A percentile compares a stretch with the other conserved stretches of the same genome.
Conservation (phyloP, 2,888 invertebrate genomes). For the Latrodectus hesperus region DNA sequence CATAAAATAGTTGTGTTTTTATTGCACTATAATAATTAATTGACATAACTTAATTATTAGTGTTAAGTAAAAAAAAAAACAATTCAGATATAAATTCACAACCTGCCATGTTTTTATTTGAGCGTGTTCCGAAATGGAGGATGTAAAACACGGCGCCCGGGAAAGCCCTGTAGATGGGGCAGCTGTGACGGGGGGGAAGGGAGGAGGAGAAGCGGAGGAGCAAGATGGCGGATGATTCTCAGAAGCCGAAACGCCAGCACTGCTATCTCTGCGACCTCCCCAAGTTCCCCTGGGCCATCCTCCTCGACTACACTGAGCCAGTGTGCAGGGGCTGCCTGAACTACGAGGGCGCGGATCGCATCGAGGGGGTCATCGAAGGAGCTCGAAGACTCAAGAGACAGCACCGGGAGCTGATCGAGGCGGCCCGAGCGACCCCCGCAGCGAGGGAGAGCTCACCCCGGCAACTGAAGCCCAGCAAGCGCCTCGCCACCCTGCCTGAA, state of each 20-base stretch:
- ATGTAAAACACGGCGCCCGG: background rate
- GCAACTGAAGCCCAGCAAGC: background rate
- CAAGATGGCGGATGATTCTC: slow-evolving; percentile 54
- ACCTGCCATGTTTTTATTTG: too few species aligned
- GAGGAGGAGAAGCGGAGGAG: background rate
- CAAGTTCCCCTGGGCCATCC: slow-evolving; percentile 99
- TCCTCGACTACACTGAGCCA: slow-evolving; percentile 97
- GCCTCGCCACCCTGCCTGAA: background rate
- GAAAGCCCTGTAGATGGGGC: background rate
- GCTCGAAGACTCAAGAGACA: slow-evolving; percentile 96
- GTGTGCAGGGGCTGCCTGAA: slow-evolving; percentile 99
- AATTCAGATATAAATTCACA: too few species aligned
- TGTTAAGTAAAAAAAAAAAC: too few species aligned
- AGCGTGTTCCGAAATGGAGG: too few species aligned
- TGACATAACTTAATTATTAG: too few species aligned
- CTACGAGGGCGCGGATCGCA: slow-evolving; percentile 98
- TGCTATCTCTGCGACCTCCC: slow-evolving; percentile 99
- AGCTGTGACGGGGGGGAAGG: background rate
- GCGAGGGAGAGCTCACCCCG: background rate
- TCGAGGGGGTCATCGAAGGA: slow-evolving; percentile 94
- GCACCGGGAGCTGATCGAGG: slow-evolving; percentile 84
- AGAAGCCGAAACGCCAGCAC: slow-evolving; percentile 42
- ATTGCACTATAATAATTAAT: too few species aligned
- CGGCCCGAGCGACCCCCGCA: slow-evolving; percentile 75
- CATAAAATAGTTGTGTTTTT: too few species aligned